Evolutionary conservation across 92 coral and sea anemone species (phyloP), one percentile per base, ranked within the genome.

Genomic region (Heliopora coerulea): DNA sequence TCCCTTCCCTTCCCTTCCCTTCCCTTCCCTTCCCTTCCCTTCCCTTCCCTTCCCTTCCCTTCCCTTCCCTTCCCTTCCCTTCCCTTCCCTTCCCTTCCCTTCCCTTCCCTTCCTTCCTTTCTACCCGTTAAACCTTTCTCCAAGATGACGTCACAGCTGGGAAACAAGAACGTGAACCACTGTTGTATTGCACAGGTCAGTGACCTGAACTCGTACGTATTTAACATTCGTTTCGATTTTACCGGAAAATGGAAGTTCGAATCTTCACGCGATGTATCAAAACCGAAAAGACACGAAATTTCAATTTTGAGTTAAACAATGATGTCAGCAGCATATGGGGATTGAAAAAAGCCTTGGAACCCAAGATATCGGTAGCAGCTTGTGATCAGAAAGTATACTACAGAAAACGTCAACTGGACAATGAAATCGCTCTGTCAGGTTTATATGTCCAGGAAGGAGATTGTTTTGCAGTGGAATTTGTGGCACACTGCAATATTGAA

Each of bases 391-490:
- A 49, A 57, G 42, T 91, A 20, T 83, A 65, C 56, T 86, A 81
- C 33, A 78, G 76, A 48, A 88, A 72, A 26, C 80, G 81, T 39
- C 72, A 52, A 49, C 24, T 86, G 15, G 81, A 80, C 31, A 83
- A 86, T 64, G 76, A 33, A 15, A 40, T 58, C 65, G 24, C 31
- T 21, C 73, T 91, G 31, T 48, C 66, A 18, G 83, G 80, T 20
- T 66, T 86, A 54, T 88, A 91, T 54, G 50, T 88, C 21, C 78
- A 87, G 27, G 82, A 86, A 25, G 89, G 89, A 30, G 96, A 91
- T 28, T 54, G 67, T 10, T 56, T 91, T 21, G 30, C 33, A 8
- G 83, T 88, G 24, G 73, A 86, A 15, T 88, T 79, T 64, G 80
- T 52, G 1, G 82, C 82, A 24, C 33, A 23, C 21, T 88, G 80